Evolutionary conservation across 1,140 invertebrate species (phyloP), one percentile per base, ranked within the genome.

Genomic region (Lordiphosa stackelbergi): DNA sequence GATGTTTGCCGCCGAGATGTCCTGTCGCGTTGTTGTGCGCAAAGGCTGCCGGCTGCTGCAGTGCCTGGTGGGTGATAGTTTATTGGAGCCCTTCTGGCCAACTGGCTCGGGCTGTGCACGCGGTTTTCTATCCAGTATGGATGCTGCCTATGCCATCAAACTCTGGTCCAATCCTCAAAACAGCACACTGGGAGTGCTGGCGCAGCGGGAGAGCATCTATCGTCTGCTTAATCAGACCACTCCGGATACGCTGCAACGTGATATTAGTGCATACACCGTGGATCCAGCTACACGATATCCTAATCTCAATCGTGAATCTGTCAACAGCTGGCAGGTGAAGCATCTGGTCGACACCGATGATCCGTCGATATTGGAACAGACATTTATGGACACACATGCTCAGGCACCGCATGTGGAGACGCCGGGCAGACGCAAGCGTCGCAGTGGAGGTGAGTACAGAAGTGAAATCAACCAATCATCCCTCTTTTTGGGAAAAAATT

Each of bases 31-130:
- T 10, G 74, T 96, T 1, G 89, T 87, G 9, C 90, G 93, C 48
- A 89, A 93, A 59, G 94, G 94, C 0, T 93, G 95, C 64, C 91
- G 92, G 43, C 88, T 99, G 3, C 88, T 99, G 0, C 94, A 95
- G 89, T 94, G 93, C 54, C 90, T 99, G 37, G 97, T 99, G 5
- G 98, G 98, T 1, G 98, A 99, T 88, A 97, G 96, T 89, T 90
- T 99, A 24, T 90, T 99, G 7, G 97, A 99, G 92, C 97, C 97
- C 0, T 99, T 99, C 88, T 99, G 98, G 98, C 97, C 98, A 3
- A 98, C 97, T 0, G 97, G 98, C 0, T 98, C 97, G 19, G 98
- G 98, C 4, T 99, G 97, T 90, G 98, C 97, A 0, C 90, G 98
- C 46, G 98, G 98, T 22, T 99, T 99, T 88, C 89, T 99, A 0